These are phyloP conservation scores for Thalassoma bifasciatum DNA, from an alignment of 2,113 vertebrate species.

Conservation along the genomic window DNA sequence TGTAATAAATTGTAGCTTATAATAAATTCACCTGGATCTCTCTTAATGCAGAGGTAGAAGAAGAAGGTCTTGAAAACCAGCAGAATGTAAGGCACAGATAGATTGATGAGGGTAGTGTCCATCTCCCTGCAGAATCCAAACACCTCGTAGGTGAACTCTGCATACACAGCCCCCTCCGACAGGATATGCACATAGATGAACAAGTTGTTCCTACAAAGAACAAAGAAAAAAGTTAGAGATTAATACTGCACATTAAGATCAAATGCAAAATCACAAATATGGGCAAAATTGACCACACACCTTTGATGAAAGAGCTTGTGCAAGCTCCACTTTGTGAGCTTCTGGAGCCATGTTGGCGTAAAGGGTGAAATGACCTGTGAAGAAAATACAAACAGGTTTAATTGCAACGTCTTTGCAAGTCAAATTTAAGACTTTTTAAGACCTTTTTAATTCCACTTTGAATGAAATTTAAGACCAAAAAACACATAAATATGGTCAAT, in stretches of 20 bases:
- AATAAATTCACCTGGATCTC: conserved; percentile 86
- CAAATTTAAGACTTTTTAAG: too few relatives aligned
- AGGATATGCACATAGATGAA: conserved; percentile 89
- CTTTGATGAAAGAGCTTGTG: conserved; percentile 90
- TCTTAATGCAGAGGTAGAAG: conserved; percentile 88
- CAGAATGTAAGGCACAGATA: conserved; percentile 90
- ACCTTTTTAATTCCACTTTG: too few relatives aligned
- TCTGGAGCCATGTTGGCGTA: conserved; percentile 86
- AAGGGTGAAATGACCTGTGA: conserved; percentile 81
- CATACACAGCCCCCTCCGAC: conserved; percentile 87
- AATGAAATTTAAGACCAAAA: too few relatives aligned
- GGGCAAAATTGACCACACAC: conserved; percentile 67
- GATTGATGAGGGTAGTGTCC: conserved; percentile 81
- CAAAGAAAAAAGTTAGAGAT: neutral
- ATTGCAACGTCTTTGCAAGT: neutral
- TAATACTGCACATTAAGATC: neutral
- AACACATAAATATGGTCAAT: too few relatives aligned
- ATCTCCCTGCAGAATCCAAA: conserved; percentile 90
- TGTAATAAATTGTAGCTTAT: neutral
- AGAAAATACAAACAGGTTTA: neutral
- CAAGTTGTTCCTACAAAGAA: conserved; percentile 82
- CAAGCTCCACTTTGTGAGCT: conserved; percentile 62
- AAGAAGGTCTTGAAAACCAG: conserved; percentile 83
- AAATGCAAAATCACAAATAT: neutral
- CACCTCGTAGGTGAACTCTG: conserved; percentile 92